Percentiles rank a stretch among this genome's conserved stretches.
These are phyloP conservation scores for Siderastrea siderea DNA, from an alignment of 92 coral and sea anemone species.

Conservation along the genomic window DNA sequence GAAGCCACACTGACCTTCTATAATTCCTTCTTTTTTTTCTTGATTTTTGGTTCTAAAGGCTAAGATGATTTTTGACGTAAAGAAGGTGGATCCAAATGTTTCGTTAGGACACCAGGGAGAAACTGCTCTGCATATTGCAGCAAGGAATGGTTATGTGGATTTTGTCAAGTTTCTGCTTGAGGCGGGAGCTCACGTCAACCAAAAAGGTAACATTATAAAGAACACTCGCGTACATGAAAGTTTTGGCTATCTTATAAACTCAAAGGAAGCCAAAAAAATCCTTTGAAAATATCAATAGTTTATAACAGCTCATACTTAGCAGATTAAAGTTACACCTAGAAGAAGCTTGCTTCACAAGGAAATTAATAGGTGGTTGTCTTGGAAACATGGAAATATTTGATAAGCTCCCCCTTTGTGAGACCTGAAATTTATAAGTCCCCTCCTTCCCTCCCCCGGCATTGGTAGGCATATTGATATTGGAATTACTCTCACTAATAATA, in stretches of 20 bases:
- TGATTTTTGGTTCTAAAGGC: constrained; percentile 48
- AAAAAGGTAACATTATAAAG: constrained; percentile 63
- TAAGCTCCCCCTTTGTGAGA: no score
- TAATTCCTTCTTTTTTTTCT: not conserved
- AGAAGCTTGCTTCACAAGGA: no score
- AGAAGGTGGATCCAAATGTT: constrained; percentile 59
- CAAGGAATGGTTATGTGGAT: constrained; percentile 78
- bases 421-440: no score
- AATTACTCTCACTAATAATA: not conserved
- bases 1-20: not conserved
- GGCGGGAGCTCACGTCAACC: constrained; percentile 76
- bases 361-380: no score
- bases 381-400: no score
- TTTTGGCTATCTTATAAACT: no score
- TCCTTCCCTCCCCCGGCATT: not conserved
- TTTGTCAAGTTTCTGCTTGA: constrained; percentile 82
- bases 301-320: no score
- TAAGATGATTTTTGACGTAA: constrained; percentile 56
- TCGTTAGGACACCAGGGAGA: constrained; percentile 5
- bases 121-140: constrained; percentile 81
- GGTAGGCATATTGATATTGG: not conserved
- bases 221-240: no score
- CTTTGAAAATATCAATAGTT: not conserved
- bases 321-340: no score
- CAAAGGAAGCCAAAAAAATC: not conserved